Evolutionary conservation across 30 jellyfish, hydroid and myxozoan genomes (phyloP).

Genomic region (Aurelia coerulea): DNA sequence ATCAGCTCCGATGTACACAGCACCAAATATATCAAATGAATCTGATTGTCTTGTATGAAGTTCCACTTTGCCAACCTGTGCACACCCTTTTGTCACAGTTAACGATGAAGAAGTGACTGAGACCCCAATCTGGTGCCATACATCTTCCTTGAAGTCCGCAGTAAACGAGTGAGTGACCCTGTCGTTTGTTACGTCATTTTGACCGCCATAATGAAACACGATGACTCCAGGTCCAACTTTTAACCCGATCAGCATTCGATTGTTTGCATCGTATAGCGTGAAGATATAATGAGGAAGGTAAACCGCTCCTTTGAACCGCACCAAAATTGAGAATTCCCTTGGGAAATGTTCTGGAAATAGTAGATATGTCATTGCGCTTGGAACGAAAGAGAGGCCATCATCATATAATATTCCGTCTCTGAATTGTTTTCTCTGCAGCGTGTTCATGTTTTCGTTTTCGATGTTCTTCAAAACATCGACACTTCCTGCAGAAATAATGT

Average conservation of each 20-base stretch:
- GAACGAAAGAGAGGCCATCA: constrained; percentile 35
- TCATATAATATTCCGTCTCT: constrained; percentile 22
- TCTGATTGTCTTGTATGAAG: constrained; percentile 26
- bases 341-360: constrained; percentile 77
- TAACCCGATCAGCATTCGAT: constrained; percentile 86
- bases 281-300: constrained; percentile 65
- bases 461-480: constrained; percentile 49
- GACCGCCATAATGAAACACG: constrained; percentile 61
- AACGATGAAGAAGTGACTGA: constrained; percentile 52
- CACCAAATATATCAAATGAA: constrained; percentile 85
- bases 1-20: constrained; percentile 91
- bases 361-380: constrained; percentile 74
- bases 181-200: constrained; percentile 60
- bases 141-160: constrained; percentile 57
- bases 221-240: constrained; percentile 71
- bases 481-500: constrained; percentile 6
- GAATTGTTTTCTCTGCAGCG: constrained; percentile 37
- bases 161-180: constrained; percentile 65
- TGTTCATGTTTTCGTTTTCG: constrained; percentile 37
- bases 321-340: constrained; percentile 51
- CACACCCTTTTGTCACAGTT: constrained; percentile 65
- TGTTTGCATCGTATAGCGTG: constrained; percentile 89
- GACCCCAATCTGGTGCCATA: constrained; percentile 83
- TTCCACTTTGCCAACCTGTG: constrained; percentile 50
- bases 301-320: constrained; percentile 63